Base-by-base conservation (phyloP, 1,140 invertebrate genomes). In the Venturia canescens region DNA sequence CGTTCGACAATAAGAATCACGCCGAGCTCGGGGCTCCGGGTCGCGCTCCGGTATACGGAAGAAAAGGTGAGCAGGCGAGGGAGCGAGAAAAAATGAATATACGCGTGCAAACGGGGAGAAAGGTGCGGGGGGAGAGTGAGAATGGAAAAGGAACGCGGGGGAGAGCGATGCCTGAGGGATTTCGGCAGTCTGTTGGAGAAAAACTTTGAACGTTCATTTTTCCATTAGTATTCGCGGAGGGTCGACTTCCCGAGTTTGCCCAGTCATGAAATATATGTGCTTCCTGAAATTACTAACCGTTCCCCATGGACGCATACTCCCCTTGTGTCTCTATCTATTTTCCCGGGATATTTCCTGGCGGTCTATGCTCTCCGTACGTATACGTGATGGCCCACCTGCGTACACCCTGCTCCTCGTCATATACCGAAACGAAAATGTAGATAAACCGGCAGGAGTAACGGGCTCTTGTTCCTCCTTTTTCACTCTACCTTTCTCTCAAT, bases 181-280 rank as follows among this genome's bases (percentile, higher is more conserved):
- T 86, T 87, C 85, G 84, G 84, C 79, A 76, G 77, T 78, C 60
- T 63, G 50, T 53, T 66, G 34, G 74, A 83, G 78, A 79, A 71
- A 87, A 89, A 87, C 80, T 88, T 86, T 84, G 38, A 77, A 81
- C 87, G 84, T 87, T 89, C 88, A 88, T 89, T 88, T 88, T 89
- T 88, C 86, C 87, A 88, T 89, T 87, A 89, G 84, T 84, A 85
- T 80, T 84, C 82, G 70, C 80, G 31, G 44, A 70, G 69, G 79
- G 72, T 80, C 13, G 71, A 85, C 79, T 84, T 85, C 60, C 66
- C 75, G 77, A 83, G 70, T 84, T 78, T 80, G 70, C 72, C 48
- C 82, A 76, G 71, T 78, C 76, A 80, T 84, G 84, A 84, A 86
- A 84, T 83, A 86, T 84, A 83, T 80, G 79, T 63, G 60, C 80